Evolutionary conservation across 2,797 vertebrate genomes (phyloP), one percentile per base, ranked within the genome.

Genomic region (Smutsia gigantea): DNA sequence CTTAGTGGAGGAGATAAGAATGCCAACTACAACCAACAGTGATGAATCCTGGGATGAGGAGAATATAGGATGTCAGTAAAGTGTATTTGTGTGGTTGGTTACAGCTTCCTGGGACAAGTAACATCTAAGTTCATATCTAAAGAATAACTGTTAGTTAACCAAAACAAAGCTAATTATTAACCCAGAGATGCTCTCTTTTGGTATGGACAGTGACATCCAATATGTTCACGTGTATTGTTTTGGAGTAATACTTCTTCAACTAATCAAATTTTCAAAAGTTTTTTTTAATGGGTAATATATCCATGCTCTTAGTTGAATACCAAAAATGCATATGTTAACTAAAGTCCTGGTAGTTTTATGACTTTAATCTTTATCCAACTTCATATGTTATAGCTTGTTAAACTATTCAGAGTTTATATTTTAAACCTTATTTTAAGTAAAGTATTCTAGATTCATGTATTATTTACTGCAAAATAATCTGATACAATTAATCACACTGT

Each of bases 321-420:
- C 29, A 23, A 75, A 91, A 86, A 51, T 42, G 55, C 19, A 68
- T 29, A 83, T 51, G 37, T 57, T 86, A 85, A 81, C 57, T 11
- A 92, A 93, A 94, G 63, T 23, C 42, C 19, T 97, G 29, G 27
- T 63, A 69, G 12, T 63, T 85, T 93, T 66, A 88, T 91, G 29
- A 59, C 69, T 85, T 49, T 92, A 57, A 86, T 77, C 31, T 21
- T 63, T 59, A 84, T 46, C 25, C 53, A 84, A 39, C 19, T 93
- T 78, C 55, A n/a, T 51, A 74, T 6, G 66, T 39, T 93, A 37
- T 34, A 61, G 27, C 31, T 79, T 84, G 55, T 72, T 55, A 59
- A 46, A 55, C 21, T 55, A 34, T 49, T 86, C 29, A 87, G 37
- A 64, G 87, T 57, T 90, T 81, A 93, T 15, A 37, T 46, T 87